Base-by-base conservation (phyloP, 2,888 invertebrate genomes). In the Scaptomyza polygonia region DNA sequence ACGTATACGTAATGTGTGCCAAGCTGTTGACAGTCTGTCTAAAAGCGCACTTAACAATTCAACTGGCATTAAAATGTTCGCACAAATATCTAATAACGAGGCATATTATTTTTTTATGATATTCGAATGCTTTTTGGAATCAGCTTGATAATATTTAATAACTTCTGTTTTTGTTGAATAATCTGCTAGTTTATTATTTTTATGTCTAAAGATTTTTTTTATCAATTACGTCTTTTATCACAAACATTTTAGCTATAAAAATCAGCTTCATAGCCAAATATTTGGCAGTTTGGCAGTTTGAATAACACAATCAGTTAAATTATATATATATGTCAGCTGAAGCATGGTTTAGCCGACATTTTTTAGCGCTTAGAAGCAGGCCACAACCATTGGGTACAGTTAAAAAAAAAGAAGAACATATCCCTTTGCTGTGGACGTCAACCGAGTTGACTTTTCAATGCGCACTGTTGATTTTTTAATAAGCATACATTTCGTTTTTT, bases 381-480 rank as follows among this genome's bases (percentile, higher is more conserved):
- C 43, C 29, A 43, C 29, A 53, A 14, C 18, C 44, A 44, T 12
- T 21, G 44, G 32, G 47, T 27, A 12, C 9, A 43, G 47, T 25
- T 5, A n/a, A 12, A 25, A 18, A 1, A 3, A 34, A 7, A 30
- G 39, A 7, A 30, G 39, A 30, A 9, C 25, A 9, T 8, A 8
- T 21, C 32, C 34, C 32, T 21, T n/a, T 48, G 71, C 71, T 45
- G 29, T 2, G 34, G 67, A 39, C 48, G 55, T 75, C 71, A 78
- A 59, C 56, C 54, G 54, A 79, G 62, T 72, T 82, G 72, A 72
- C 82, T 78, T 79, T 74, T 78, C 69, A 79, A 78, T 81, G 79
- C 81, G 83, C 77, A 81, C 67, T 79, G 82, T 63, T 79, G 77
- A 74, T 74, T 83, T 81, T 79, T 79, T 83, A 79, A 79, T 79